Evolutionary conservation across 2,113 vertebrate genomes (phyloP), one percentile per base, ranked within the genome.

Genomic region (Cottus gobio): DNA sequence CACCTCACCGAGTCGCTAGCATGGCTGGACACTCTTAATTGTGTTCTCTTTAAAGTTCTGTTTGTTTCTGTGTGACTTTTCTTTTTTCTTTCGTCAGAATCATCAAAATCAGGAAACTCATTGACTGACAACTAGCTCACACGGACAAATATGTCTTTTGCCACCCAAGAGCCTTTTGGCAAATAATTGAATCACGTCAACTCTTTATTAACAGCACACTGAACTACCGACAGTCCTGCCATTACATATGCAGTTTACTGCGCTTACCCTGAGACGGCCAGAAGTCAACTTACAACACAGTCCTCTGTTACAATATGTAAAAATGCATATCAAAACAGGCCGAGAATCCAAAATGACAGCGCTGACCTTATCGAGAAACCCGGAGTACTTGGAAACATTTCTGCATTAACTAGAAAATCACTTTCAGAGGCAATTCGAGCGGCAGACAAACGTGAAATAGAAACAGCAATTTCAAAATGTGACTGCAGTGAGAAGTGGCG

Each of bases 341-440:
- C 44, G 69, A 12, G 39, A 54, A 71, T 81, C 16, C 50, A 39
- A 26, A 82, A 64, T 79, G 77, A 60, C 78, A 64, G 65, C 57
- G 7, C 30, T 84, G 83, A 85, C 83, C 73, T 89, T 83, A 64
- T 87, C 69, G 69, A 61, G 65, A 74, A 36, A 70, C 13, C 31
- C 31, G 30, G 18, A 37, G 31, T 30, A 58, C 71, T 31, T 18
- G 18, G 77, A 74, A 77, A 61, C 26, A 48, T 64, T 77, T 71
- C 63, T 77, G 22, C 78, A 56, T 26, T 62, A 66, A 78, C 66
- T 68, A 57, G 48, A 50, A 66, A 60, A 75, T 54, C 36, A 36
- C 34, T 71, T 68, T 64, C 22, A 70, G n/a, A 54, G 79, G 48
- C 58, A 80, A 62, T 84, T 56, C 61, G 69, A 73, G 79, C 54